These are phyloP conservation scores for Temnopleurus reevesii DNA, from an alignment of 53 echinoderm and acorn worm species.

Conservation along the genomic window DNA sequence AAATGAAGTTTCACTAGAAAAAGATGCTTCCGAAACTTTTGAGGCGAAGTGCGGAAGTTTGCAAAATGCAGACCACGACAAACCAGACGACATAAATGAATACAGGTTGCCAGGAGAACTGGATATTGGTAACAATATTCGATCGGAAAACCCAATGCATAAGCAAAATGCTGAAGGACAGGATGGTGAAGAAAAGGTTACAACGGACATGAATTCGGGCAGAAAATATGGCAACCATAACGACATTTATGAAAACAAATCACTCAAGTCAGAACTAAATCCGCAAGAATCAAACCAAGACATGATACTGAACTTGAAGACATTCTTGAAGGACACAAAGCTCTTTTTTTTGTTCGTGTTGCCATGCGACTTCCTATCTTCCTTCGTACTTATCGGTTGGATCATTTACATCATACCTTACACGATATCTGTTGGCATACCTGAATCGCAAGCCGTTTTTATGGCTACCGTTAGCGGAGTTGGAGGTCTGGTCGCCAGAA, in stretches of 20 bases:
- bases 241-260: too few species aligned
- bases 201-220: too few species aligned
- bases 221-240: too few species aligned
- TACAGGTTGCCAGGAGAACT: too few species aligned
- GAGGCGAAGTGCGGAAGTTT: not conserved
- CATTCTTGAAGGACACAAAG: not conserved
- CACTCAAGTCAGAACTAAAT: too few species aligned
- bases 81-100: not conserved
- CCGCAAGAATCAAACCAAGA: too few species aligned
- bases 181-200: too few species aligned
- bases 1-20: not conserved
- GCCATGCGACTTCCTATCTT: not conserved
- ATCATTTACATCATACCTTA: constrained; percentile 29
- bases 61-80: not conserved
- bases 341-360: constrained; percentile 7
- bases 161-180: too few species aligned
- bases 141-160: too few species aligned
- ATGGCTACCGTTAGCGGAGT: constrained; percentile 6
- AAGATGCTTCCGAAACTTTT: not conserved
- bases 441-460: constrained; percentile 11
- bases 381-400: constrained; percentile 24
- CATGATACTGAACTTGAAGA: not conserved
- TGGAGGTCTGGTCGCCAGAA: constrained; percentile 34
- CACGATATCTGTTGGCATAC: constrained; percentile 1
- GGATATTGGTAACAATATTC: too few species aligned